Conservation (phyloP, 53 echinoderm and acorn worm genomes). For the Crossaster papposus region DNA sequence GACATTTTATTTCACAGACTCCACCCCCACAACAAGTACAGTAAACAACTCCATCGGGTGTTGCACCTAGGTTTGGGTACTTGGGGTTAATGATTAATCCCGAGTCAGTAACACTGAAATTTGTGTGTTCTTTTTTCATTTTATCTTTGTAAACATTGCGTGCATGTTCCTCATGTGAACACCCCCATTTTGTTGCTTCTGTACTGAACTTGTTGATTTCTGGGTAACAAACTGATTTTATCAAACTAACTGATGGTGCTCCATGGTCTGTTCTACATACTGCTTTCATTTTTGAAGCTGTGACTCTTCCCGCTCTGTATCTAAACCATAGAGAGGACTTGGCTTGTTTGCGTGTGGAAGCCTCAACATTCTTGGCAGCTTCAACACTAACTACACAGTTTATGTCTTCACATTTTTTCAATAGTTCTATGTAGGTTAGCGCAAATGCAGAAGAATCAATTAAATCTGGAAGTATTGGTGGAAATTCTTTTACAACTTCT, state of each 20-base stretch:
- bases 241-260: neutral
- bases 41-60: neutral
- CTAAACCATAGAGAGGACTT: constrained; percentile 3
- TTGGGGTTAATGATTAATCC: constrained; percentile 1
- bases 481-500: neutral
- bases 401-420: neutral
- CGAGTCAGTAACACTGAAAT: neutral
- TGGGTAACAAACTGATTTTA: constrained; percentile 11
- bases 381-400: neutral
- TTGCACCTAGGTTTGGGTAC: neutral
- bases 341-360: neutral
- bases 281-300: neutral
- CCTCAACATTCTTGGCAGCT: neutral
- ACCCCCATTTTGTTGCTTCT: constrained; percentile 8
- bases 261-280: neutral
- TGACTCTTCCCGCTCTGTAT: constrained; percentile 1
- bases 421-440: neutral
- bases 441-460: neutral
- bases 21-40: neutral
- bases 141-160: neutral
- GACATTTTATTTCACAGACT: constrained; percentile 1
- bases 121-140: neutral
- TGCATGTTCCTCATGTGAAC: constrained; percentile 8
- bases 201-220: neutral
- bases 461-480: neutral